Base-by-base conservation (phyloP, 2,113 vertebrate genomes). In the Heptranchias perlo region DNA sequence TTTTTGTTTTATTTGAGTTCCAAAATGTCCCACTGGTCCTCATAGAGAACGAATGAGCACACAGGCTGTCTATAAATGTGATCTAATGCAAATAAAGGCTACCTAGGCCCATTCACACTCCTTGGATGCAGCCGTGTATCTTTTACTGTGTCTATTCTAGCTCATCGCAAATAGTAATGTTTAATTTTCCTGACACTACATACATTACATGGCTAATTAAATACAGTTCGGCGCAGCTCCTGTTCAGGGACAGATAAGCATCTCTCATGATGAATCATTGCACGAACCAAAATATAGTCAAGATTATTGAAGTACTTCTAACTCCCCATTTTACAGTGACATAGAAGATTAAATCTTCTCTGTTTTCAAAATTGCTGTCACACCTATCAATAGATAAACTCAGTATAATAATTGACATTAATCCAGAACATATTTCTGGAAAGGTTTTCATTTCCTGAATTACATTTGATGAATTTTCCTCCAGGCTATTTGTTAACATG, bases 131-230 rank as follows among this genome's bases (percentile, higher is more conserved):
- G 64, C 18, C 58, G 4, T 39, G 58, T 39, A 39, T 93, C n/a
- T 93, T 93, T 62, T 35, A 62, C 89, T 93, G 58, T 16, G 35
- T 35, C 54, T 18, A n/a, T 10, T 61, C 89, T n/a, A 92, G 89
- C 89, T 93, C 58, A 93, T 62, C 21, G 58, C 89, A 93, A 93
- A 93, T 62, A 93, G 89, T 62, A 21, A 93, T 93, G 58, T 93
- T 93, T 93, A 62, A 62, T 93, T 93, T 93, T 93, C 89, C 89
- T 93, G 89, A 93, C 16, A 93, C 89, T 62, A 92, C 58, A 92
- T 61, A 18, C 54, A 61, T 61, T 92, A 93, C 89, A 93, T 93
- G 89, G 35, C 89, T 93, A 93, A 93, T 93, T 93, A 93, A 93
- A 62, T 62, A 93, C 16, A n/a, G 61, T 64, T 93, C 21, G 58